Percentiles rank a stretch among this genome's conserved stretches.
Conservation (phyloP, 2,113 vertebrate genomes). For the Planiliza haematocheilus region DNA sequence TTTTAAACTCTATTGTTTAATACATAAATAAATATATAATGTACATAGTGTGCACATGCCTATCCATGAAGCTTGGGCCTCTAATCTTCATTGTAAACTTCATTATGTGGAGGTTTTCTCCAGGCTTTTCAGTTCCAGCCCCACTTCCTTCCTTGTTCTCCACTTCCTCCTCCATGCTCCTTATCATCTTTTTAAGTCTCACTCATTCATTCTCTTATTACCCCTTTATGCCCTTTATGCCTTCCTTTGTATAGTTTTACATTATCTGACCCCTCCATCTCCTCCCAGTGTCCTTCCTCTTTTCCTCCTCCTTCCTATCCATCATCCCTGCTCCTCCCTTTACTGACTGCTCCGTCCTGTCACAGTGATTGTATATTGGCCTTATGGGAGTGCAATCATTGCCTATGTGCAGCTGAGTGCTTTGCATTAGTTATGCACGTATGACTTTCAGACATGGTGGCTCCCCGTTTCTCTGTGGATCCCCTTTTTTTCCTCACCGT, state of each 20-base stretch:
- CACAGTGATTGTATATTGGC: constrained; percentile 52
- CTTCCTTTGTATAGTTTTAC: constrained; percentile 10
- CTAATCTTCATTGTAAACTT: neutral
- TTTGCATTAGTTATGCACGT: constrained; percentile 56
- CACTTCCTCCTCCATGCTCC: neutral
- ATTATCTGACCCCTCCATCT: neutral
- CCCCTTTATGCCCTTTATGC: constrained; percentile 17
- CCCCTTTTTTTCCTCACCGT: neutral
- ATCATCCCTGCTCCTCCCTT: constrained; percentile 49
- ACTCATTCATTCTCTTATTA: constrained; percentile 35
- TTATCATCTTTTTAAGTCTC: neutral
- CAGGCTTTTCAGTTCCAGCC: no score
- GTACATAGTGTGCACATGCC: no score
- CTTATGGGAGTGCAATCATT: constrained; percentile 57
- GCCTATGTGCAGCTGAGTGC: constrained; percentile 60
- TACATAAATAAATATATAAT: no score
- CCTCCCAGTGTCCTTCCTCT: constrained; percentile 30
- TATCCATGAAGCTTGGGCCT: no score
- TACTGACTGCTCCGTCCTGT: constrained; percentile 30
- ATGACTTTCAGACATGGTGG: constrained; percentile 53
- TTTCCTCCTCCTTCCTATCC: constrained; percentile 27
- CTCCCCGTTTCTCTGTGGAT: constrained; percentile 19
- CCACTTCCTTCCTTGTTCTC: no score
- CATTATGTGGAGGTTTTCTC: neutral
- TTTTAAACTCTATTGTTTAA: no score